phyloP scores from a whole-genome alignment of 2,888 invertebrate species.

The Girardia tigrina region DNA sequence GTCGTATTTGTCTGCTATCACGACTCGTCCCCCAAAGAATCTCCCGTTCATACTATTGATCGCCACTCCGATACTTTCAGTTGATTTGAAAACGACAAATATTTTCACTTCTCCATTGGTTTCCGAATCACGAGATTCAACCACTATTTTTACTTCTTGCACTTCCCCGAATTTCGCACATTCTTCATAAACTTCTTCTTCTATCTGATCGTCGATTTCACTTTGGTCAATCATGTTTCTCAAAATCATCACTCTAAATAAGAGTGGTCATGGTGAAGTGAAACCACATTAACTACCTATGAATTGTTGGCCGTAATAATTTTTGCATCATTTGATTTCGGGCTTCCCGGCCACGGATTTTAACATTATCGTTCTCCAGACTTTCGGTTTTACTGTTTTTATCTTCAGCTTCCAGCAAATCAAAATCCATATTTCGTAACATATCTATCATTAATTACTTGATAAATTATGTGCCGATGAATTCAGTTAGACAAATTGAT shows the following conservation, averaged over 20 bases:
- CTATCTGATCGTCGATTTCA: constrained; percentile 77
- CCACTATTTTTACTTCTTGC: constrained; percentile 80
- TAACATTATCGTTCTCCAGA: constrained; percentile 31
- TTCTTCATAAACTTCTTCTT: constrained; percentile 83
- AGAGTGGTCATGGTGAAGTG: constrained; percentile 11
- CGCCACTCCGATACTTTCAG: constrained; percentile 67
- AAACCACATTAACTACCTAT: constrained; percentile 49
- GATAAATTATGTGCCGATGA: too few relatives aligned
- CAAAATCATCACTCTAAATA: constrained; percentile 61
- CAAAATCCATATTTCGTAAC: too few relatives aligned
- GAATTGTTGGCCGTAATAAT: constrained; percentile 64
- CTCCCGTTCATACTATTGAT: constrained; percentile 73
- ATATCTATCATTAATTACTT: too few relatives aligned
- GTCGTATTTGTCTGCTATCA: constrained; percentile 82
- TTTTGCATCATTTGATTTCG: constrained; percentile 74
- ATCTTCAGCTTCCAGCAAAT: background rate
- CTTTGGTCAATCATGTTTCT: constrained; percentile 77
- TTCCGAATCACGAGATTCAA: constrained; percentile 74
- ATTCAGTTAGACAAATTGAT: too few relatives aligned
- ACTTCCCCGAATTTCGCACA: constrained; percentile 77
- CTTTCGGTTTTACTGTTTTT: background rate
- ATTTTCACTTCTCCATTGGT: constrained; percentile 83
- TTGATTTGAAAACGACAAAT: constrained; percentile 78
- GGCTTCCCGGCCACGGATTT: constrained; percentile 63
- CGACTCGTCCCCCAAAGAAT: constrained; percentile 84